phyloP scores from a whole-genome alignment of 2,113 vertebrate genomes.

The Entomyzon cyanotis region DNA sequence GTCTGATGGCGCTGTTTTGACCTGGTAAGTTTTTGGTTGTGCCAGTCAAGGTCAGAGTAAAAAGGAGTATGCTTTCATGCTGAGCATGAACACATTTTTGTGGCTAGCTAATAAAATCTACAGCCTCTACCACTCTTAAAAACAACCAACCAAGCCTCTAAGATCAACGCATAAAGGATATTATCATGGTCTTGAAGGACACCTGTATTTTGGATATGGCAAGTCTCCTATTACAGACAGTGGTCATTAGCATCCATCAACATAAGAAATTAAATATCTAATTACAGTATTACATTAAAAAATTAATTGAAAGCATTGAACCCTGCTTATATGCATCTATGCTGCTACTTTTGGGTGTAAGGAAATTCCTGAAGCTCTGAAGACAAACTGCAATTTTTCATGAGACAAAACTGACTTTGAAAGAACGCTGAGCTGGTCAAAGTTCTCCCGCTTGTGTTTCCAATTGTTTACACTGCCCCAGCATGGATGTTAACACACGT shows the following conservation, averaged over 20 bases:
- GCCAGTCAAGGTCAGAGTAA: neutral
- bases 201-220: neutral
- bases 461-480: neutral
- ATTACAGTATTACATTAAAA: conserved; percentile 26
- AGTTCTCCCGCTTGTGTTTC: neutral
- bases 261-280: conserved; percentile 12
- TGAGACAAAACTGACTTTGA: neutral
- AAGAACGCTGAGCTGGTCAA: neutral
- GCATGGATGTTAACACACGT: neutral
- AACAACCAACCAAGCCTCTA: neutral
- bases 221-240: neutral
- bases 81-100: neutral
- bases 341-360: neutral
- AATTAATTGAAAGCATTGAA: neutral
- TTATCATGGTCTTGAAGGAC: neutral
- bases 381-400: neutral
- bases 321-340: neutral
- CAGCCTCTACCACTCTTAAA: neutral
- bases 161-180: conserved; percentile 3
- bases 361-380: neutral
- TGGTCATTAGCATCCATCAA: neutral
- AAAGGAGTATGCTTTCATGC: neutral
- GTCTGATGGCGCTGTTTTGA: neutral
- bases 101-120: conserved; percentile 30
- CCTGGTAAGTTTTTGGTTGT: neutral